Evolutionary conservation across 2,797 vertebrate genomes (phyloP).

Genomic region (Hemitrygon akajei): DNA sequence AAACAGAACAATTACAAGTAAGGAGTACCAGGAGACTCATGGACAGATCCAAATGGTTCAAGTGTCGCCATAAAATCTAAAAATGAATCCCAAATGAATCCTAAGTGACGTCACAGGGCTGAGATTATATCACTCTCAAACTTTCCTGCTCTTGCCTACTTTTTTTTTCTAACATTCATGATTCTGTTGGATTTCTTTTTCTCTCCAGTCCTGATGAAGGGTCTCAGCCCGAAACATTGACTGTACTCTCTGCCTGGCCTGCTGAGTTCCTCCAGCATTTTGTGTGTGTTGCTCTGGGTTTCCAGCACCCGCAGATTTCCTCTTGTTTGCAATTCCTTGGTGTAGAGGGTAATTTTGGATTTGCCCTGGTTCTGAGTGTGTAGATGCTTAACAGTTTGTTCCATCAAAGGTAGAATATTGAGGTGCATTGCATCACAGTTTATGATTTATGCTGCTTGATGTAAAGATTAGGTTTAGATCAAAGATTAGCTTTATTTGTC

Average conservation of each 20-base stretch:
- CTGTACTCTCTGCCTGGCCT: too few species aligned
- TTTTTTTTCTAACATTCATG: not conserved
- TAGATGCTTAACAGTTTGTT: too few species aligned
- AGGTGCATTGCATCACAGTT: not conserved
- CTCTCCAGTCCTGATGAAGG: too few species aligned
- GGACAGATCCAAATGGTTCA: not conserved
- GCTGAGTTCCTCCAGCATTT: too few species aligned
- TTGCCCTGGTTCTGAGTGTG: not conserved
- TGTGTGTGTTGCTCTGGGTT: too few species aligned
- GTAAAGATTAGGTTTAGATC: too few species aligned
- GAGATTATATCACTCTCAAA: not conserved
- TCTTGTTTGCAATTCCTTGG: not conserved
- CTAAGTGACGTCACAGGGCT: not conserved
- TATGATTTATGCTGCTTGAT: not conserved
- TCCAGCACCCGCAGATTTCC: not conserved
- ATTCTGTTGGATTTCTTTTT: too few species aligned
- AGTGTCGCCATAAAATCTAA: slow-evolving; percentile 8
- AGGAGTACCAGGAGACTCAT: not conserved
- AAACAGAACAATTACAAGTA: not conserved
- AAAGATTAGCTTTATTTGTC: too few species aligned
- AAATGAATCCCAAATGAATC: not conserved
- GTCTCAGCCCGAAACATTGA: too few species aligned
- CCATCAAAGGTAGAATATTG: not conserved
- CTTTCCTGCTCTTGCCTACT: not conserved
- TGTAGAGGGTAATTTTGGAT: not conserved